These are phyloP conservation scores for Physella acuta DNA, from an alignment of 1,140 invertebrate genomes.

Conservation along the genomic window DNA sequence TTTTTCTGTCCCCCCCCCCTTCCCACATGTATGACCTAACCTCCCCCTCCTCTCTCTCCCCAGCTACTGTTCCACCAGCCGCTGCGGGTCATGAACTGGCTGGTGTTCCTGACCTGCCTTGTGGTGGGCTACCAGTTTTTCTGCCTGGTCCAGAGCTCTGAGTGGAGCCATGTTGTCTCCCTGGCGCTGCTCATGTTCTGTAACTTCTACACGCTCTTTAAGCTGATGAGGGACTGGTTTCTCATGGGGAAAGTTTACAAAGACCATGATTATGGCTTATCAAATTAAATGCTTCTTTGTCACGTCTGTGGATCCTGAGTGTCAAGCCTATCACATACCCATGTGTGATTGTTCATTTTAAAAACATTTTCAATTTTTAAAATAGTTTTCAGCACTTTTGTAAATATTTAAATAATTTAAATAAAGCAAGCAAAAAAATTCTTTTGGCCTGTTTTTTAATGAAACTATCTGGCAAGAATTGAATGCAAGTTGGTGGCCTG, in stretches of 20 bases:
- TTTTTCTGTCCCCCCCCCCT: constrained; percentile 65
- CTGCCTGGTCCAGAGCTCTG: constrained; percentile 73
- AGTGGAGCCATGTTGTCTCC: constrained; percentile 90
- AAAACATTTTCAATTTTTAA: neutral
- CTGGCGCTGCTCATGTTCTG: constrained; percentile 81
- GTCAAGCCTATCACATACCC: neutral
- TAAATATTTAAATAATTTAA: neutral
- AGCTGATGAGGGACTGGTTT: constrained; percentile 81
- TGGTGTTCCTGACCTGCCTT: constrained; percentile 74
- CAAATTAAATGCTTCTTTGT: constrained; percentile 6
- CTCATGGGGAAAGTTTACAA: constrained; percentile 66
- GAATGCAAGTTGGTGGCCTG: too few species aligned
- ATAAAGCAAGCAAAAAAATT: neutral
- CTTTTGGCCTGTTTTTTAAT: too few species aligned
- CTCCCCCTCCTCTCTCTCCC: neutral
- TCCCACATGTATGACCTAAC: neutral
- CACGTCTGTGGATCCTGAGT: neutral
- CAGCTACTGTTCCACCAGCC: constrained; percentile 87
- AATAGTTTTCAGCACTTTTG: too few species aligned
- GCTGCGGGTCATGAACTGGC: constrained; percentile 73
- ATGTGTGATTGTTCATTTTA: neutral
- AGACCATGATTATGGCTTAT: constrained; percentile 43
- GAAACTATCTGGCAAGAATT: too few species aligned
- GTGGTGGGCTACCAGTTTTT: constrained; percentile 78
- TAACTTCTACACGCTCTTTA: constrained; percentile 90